Evolutionary conservation across 2,113 vertebrate genomes (phyloP).

Genomic region (Noturus placidus): DNA sequence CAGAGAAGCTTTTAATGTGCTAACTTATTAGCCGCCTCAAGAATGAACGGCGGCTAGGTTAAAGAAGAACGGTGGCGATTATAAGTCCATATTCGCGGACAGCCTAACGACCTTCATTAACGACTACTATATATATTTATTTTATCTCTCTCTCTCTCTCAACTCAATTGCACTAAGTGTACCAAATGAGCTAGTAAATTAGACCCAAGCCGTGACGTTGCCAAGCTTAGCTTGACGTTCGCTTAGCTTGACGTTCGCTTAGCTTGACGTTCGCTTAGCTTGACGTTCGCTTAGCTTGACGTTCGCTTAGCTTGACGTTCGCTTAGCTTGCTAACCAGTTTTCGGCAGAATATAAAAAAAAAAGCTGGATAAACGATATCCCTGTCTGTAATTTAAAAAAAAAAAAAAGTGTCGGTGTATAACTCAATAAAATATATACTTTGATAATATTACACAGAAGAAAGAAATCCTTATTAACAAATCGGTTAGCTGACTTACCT

Average conservation of each 20-base stretch:
- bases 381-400: too few relatives aligned
- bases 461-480: not conserved
- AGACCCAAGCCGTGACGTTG: not conserved
- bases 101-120: too few relatives aligned
- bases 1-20: not conserved
- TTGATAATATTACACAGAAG: not conserved
- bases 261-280: too few relatives aligned
- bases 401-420: too few relatives aligned
- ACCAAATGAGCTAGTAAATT: not conserved
- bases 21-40: not conserved
- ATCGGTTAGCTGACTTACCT: slow-evolving; percentile 13
- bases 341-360: not conserved
- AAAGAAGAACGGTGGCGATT: not conserved
- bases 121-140: not conserved
- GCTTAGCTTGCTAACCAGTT: not conserved
- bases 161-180: not conserved
- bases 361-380: not conserved
- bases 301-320: too few relatives aligned
- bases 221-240: not conserved
- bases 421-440: not conserved
- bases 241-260: too few relatives aligned
- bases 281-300: too few relatives aligned
- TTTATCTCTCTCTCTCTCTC: not conserved
- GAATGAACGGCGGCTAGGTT: not conserved
- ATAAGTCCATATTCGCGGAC: not conserved